Base-by-base conservation (phyloP, 2,113 vertebrate genomes). In the Campylorhamphus procurvoides region DNA sequence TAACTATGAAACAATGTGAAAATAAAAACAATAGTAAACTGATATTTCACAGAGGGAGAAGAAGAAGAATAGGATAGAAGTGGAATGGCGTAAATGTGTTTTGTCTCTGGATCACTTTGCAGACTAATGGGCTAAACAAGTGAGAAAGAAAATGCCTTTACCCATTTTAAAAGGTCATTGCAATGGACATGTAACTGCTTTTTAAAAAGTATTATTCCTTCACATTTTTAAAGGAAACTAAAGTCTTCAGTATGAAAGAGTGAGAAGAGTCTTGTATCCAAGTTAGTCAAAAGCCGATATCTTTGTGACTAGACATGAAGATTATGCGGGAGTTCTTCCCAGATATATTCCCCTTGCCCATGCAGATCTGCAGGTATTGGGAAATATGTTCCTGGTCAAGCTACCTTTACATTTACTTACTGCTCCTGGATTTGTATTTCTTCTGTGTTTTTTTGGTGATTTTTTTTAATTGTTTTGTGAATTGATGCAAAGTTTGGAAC, bases 21-120 rank as follows among this genome's bases (percentile, higher is more conserved):
- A 81, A 81, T 29, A 84, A 84, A 89, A 95, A 72, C 46, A 2
- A 75, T 59, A 55, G 33, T 46, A 84, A 81, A 24, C 23, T 81
- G 47, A 18, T 89, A 62, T 71, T 84, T 87, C 47, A 46, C 15
- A 42, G 56, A 77, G 14, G 9, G 49, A 77, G 49, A 66, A 1
- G 15, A 66, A 1, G 15, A 62, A 14, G 39, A 87, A 55, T 18
- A 33, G 58, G n/a, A 33, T 11, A 50, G n/a, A 66, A n/a, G 4
- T 6, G 23, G 11, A 91, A 87, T 1, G 1, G 5, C 18, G 29
- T 39, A 42, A 90, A 40, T 0, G 0, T 77, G 2, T 87, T 90
- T 94, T 84, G 25, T 77, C 91, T 84, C 39, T 72, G 52, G 35
- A 29, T 78, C 8, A 13, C 14, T 71, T 78, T 94, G 27, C 46